Base-by-base conservation (phyloP, 1,140 invertebrate species). In the Nasonia vitripennis region DNA sequence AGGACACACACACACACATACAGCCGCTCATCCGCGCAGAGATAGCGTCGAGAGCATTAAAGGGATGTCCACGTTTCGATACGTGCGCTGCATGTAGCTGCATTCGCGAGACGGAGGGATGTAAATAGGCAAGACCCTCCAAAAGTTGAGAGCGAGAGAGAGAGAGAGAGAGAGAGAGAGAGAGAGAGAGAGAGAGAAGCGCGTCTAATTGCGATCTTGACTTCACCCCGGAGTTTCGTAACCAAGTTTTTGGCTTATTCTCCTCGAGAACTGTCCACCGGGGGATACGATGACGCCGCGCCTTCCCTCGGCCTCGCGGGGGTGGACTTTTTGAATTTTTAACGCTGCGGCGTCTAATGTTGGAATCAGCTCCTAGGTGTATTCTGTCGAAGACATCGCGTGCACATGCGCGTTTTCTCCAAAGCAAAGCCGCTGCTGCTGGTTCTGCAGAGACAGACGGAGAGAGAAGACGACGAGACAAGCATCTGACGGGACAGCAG, bases 141-240 rank as follows among this genome's bases (percentile, higher is more conserved):
- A 34, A 78, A 77, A 68, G 34, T 81, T 55, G 34, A n/a, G 37
- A 12, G 20, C 62, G 37, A 74, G 81, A 79, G 86, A 71, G 83
- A 89, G 90, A 91, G 89, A 91, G 37, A 74, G 81, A 79, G 86
- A 71, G 83, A 89, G 90, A 91, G 89, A 74, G 81, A 79, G 86
- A 71, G 83, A 89, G 90, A 91, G 37, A 74, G 81, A 79, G 86
- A 71, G 83, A 89, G 90, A 91, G 89, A 91, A 86, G 86, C 86
- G 88, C 86, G 83, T 89, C 91, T 92, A 92, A 92, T 92, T 91
- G 90, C 91, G 90, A 91, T 91, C 89, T 92, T 89, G 90, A 92
- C 89, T 91, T 91, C 87, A 90, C 90, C 90, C 90, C 77, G 84
- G 89, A 91, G 90, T 88, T 91, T 90, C 90, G 91, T 91, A 91